Conservation (phyloP, 1,140 invertebrate genomes). For the Trachelipus rathkii region DNA sequence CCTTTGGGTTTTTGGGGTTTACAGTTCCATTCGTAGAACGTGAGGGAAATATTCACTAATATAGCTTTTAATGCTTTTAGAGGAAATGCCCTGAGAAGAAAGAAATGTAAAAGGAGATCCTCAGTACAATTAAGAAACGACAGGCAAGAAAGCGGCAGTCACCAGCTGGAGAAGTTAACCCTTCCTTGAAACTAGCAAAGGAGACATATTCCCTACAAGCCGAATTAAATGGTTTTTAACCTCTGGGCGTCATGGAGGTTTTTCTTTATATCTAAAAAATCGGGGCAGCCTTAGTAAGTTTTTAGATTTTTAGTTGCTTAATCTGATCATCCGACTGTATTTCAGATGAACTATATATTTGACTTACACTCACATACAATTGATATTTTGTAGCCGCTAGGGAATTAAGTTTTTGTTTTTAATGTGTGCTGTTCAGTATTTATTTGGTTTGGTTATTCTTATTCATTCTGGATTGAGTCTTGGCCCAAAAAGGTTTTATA, state of each 20-base stretch:
- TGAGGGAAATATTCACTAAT: constrained; percentile 56
- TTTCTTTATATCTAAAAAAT: constrained; percentile 70
- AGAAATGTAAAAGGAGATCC: constrained; percentile 47
- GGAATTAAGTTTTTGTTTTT: not conserved
- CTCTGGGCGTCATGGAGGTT: constrained; percentile 60
- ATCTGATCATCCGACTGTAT: too few relatives aligned
- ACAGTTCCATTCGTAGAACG: constrained; percentile 60
- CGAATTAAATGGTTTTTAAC: constrained; percentile 50
- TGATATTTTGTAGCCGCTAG: too few relatives aligned
- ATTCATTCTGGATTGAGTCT: constrained; percentile 64
- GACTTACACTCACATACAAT: too few relatives aligned
- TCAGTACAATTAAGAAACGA: constrained; percentile 58
- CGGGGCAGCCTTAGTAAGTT: constrained; percentile 63
- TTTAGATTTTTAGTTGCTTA: too few relatives aligned
- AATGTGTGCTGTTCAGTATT: constrained; percentile 59
- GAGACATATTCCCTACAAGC: constrained; percentile 41
- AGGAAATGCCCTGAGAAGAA: constrained; percentile 41
- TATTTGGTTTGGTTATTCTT: constrained; percentile 66
- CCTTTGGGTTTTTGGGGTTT: constrained; percentile 60
- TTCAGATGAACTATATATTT: too few relatives aligned
- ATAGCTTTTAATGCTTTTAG: constrained; percentile 48
- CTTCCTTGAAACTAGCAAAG: constrained; percentile 38
- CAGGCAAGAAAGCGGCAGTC: constrained; percentile 40
- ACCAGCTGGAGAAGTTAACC: constrained; percentile 42
- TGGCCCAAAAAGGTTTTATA: constrained; percentile 61